Percentiles rank a stretch among this genome's conserved stretches.
Conservation (phyloP, 64 coral and sea anemone species). For the Platygyra sinensis region DNA sequence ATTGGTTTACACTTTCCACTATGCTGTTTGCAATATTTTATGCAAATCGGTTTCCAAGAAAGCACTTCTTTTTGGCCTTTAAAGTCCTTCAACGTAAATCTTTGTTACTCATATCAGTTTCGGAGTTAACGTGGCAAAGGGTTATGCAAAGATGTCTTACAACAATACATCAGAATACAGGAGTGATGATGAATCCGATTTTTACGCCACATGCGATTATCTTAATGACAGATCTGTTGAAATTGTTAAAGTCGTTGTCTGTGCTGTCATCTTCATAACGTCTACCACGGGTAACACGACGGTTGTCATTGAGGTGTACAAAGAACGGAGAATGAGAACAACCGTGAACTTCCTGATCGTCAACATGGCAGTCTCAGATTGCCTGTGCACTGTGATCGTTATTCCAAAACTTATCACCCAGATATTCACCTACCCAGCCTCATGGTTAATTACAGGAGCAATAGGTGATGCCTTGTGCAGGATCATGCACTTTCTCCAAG, state of each 20-base stretch:
- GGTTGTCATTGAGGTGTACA: conserved; percentile 10
- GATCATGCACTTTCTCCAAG: not conserved
- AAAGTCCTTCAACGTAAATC: not conserved
- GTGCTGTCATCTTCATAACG: conserved; percentile 2
- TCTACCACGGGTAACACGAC: not conserved
- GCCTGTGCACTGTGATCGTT: not conserved
- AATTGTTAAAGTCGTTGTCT: not conserved
- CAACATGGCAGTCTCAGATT: conserved; percentile 22
- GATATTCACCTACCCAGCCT: not conserved
- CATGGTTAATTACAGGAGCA: not conserved
- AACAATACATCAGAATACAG: not conserved
- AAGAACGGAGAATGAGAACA: conserved; percentile 16
- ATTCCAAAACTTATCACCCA: not conserved
- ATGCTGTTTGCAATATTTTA: not conserved
- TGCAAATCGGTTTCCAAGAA: not conserved
- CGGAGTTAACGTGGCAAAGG: not conserved
- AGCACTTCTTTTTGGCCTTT: not conserved
- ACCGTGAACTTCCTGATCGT: conserved; percentile 9
- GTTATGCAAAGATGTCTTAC: not conserved
- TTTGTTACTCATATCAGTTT: no score
- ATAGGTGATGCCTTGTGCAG: not conserved
- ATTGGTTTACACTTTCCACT: not conserved
- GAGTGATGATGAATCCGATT: not conserved
- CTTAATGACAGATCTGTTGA: not conserved
- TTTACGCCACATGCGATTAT: not conserved